Evolutionary conservation across 2,888 invertebrate species (phyloP), one percentile per base, ranked within the genome.

Genomic region (Ormyrus labotus): DNA sequence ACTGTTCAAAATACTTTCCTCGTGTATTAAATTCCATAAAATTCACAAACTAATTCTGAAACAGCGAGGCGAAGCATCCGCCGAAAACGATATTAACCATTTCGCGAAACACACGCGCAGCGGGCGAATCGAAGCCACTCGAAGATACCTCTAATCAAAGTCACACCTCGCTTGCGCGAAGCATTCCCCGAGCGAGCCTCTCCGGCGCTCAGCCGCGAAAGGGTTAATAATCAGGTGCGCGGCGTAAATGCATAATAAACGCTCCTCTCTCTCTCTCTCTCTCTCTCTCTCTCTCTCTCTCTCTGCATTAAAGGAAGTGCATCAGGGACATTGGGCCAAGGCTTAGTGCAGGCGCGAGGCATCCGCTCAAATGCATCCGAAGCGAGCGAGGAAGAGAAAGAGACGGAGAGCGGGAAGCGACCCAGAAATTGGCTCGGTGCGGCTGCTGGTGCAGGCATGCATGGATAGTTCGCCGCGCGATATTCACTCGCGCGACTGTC

Each of bases 201-300:
- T 34, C 34, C 34, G 34, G 34, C 3, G 45, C 13, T 65, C 64
- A 65, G 34, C n/a, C 70, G 48, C 67, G 45, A 69, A 72, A 61
- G 80, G 61, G 76, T 63, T 78, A 74, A 78, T 45, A 55, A 76
- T 58, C 53, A 60, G 65, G 61, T 55, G 47, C 50, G 57, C 64
- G 57, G 63, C 64, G 75, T 51, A 74, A 70, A 74, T 81, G 78
- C 78, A 75, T 75, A 78, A 74, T 71, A 70, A 81, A 78, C 34
- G 34, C 34, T 34, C 34, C 34, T 34, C 13, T 13, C 13, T 13
- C 13, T 13, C n/a, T n/a, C n/a, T n/a, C 34, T 34, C 0, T 3
- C 34, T 2, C 4, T 34, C 34, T 34, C 34, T 34, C 34, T 34
- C 34, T 34, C 34, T 34, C 34, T 34, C 34, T 34, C 19, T 63